phyloP scores from a whole-genome alignment of 2,797 vertebrate species.

The Naso thynnoides region DNA sequence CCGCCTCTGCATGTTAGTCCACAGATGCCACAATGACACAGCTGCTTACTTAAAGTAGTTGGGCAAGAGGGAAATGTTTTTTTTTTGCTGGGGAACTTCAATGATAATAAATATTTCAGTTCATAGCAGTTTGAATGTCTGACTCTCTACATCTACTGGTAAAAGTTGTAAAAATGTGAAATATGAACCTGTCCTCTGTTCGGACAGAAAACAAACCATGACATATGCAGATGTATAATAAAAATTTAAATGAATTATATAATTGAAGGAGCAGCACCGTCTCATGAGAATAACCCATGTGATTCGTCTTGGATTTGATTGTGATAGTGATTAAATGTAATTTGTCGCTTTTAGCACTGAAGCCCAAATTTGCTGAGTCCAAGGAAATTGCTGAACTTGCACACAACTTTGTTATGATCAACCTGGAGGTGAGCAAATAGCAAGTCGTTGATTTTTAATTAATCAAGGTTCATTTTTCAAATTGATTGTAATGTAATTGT shows the following conservation, averaged over 20 bases:
- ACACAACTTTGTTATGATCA: constrained; percentile 99
- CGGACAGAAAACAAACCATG: background rate
- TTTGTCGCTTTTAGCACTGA: constrained; percentile 86
- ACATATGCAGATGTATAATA: background rate
- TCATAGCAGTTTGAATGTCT: too few species aligned
- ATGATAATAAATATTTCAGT: too few species aligned
- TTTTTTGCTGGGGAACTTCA: too few species aligned
- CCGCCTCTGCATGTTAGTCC: background rate
- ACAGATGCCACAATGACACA: background rate
- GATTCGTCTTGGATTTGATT: background rate
- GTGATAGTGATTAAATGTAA: background rate
- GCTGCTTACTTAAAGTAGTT: background rate
- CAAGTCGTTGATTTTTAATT: background rate
- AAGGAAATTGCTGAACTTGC: constrained; percentile 97
- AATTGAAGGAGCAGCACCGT: background rate
- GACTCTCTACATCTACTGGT: background rate
- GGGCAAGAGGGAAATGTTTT: too few species aligned
- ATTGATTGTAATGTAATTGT: background rate
- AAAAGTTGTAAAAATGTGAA: too few species aligned
- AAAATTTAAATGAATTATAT: background rate
- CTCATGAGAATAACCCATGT: background rate
- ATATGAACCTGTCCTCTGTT: background rate
- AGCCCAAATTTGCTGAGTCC: constrained; percentile 97
- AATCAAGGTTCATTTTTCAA: background rate
- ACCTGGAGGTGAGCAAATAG: constrained; percentile 90